These are phyloP conservation scores for Crambe crambe DNA, from an alignment of 37 sponge, comb jelly and placozoan species.

Conservation along the genomic window DNA sequence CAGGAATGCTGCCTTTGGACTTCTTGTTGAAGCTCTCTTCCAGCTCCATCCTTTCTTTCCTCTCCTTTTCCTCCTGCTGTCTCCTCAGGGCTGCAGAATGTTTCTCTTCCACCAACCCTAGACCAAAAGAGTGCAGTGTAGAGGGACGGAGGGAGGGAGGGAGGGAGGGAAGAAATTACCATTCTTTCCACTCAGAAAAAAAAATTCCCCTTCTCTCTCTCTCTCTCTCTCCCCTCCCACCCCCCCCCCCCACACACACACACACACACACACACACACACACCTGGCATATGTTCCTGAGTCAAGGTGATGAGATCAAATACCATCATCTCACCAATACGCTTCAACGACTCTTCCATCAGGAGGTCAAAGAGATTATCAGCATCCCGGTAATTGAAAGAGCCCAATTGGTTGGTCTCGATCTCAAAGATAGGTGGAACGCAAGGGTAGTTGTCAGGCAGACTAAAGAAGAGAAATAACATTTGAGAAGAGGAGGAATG, in stretches of 20 bases:
- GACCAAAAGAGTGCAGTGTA: too few species aligned
- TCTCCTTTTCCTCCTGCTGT: too few species aligned
- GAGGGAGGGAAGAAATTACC: background rate
- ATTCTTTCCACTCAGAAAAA: too few species aligned
- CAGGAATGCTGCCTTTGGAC: too few species aligned
- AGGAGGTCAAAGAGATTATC: slow-evolving; percentile 34
- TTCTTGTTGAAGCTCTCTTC: too few species aligned
- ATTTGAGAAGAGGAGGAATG: too few species aligned
- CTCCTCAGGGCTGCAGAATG: too few species aligned
- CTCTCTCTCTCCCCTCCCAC: too few species aligned
- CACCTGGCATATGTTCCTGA: slow-evolving; percentile 43
- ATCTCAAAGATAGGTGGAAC: slow-evolving; percentile 54
- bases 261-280: background rate
- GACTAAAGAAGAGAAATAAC: slow-evolving; percentile 4
- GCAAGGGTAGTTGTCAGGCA: slow-evolving; percentile 49
- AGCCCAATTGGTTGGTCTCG: slow-evolving; percentile 37
- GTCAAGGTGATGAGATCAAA: slow-evolving; percentile 28
- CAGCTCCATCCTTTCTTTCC: too few species aligned
- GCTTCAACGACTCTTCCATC: slow-evolving; percentile 18
- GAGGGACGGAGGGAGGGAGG: background rate
- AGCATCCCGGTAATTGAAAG: slow-evolving; percentile 43
- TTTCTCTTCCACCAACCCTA: too few species aligned
- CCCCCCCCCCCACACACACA: too few species aligned
- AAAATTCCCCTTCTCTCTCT: too few species aligned
- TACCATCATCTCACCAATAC: slow-evolving; percentile 20